Conservation (phyloP, 2,797 vertebrate genomes). For the Anabacerthia variegaticeps region DNA sequence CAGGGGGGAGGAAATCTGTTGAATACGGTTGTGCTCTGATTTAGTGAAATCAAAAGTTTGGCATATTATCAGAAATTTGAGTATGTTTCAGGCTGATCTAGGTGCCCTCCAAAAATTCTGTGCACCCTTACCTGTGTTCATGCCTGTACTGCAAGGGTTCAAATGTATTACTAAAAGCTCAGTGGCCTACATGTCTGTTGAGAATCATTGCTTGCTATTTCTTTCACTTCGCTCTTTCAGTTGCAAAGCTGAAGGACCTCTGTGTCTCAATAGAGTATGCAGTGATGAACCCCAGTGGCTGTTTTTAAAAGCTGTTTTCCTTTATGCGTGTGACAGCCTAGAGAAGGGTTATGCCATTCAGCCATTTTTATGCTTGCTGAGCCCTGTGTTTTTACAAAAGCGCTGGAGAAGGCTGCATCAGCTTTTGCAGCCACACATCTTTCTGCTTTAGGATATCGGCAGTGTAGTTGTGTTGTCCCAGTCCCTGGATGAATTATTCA, state of each 20-base stretch:
- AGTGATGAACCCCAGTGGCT: neutral
- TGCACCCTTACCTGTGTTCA: neutral
- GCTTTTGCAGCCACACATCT: slow-evolving; percentile 21
- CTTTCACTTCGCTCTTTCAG: neutral
- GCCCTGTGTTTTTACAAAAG: neutral
- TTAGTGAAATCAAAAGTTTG: neutral
- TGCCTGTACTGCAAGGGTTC: neutral
- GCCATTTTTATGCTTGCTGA: neutral
- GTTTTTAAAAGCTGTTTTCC: neutral
- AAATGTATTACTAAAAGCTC: slow-evolving; percentile 5
- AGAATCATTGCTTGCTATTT: neutral
- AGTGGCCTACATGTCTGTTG: neutral
- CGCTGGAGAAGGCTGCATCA: neutral
- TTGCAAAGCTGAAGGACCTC: neutral
- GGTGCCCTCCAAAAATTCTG: neutral
- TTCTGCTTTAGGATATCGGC: slow-evolving; percentile 27
- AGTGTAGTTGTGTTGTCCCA: slow-evolving; percentile 27
- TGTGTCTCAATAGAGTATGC: neutral
- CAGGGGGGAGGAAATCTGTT: neutral
- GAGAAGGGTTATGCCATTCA: neutral
- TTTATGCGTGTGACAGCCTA: neutral
- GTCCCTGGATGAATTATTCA: slow-evolving; percentile 73
- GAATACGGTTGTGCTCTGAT: neutral
- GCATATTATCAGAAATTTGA: neutral
- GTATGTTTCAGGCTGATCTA: neutral